Evolutionary conservation across 2,888 invertebrate species (phyloP), one percentile per base, ranked within the genome.

Genomic region (Esperia sulphurella): DNA sequence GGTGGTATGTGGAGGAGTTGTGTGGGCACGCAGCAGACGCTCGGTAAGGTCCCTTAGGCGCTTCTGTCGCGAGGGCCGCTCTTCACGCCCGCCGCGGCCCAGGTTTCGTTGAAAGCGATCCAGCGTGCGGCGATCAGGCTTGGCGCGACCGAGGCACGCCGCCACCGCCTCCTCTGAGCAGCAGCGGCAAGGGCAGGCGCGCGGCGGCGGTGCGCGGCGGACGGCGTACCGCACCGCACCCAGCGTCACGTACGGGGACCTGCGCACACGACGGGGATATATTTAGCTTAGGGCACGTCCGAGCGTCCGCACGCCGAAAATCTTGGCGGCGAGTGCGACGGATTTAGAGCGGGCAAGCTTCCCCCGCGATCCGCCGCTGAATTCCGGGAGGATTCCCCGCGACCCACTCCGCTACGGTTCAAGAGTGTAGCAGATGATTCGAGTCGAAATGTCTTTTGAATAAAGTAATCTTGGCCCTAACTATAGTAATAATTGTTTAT

Each of bases 41-140:
- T 96, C 95, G 48, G 95, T 95, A 69, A 96, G 91, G 77, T 95
- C 95, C 79, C 95, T 94, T 57, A 95, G 92, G 79, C 94, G 94
- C 72, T 94, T 94, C 71, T 92, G 84, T 72, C 88, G 84, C 78
- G 79, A 77, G 79, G 84, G 83, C 78, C 84, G 83, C 77, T 86
- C 85, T 80, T 85, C 83, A 74, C 85, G 81, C 71, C 83, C 75
- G 76, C 84, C 83, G 79, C 85, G 84, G 78, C 92, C 94, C 90
- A 94, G 93, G 79, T 95, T 94, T 83, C 93, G 94, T 77, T 94
- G 94, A 84, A 95, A 91, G 66, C 95, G 94, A 91, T 95, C 95
- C 93, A 95, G 94, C 79, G 94, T 94, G 92, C 93, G 92, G 83
- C 85, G 83, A 71, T 86, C 87, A 67, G 85, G 85, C 78, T 81